phyloP scores from a whole-genome alignment of 1,140 invertebrate species.

The Phymastichus coffea region DNA sequence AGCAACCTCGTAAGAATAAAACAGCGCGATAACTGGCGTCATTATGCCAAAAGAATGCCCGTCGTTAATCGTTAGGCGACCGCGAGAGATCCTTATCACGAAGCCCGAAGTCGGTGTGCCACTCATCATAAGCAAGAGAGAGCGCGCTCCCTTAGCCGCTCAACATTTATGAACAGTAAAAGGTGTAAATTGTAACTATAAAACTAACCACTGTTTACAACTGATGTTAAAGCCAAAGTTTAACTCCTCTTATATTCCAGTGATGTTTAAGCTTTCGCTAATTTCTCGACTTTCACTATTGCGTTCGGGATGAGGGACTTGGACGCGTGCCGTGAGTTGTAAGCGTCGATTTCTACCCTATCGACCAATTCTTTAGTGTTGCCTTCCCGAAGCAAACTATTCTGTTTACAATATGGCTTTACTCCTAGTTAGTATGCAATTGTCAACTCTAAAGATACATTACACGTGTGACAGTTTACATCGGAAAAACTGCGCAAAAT shows the following conservation, averaged over 20 bases:
- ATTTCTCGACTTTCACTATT: too few relatives aligned
- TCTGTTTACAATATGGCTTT: neutral
- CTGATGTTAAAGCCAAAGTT: conserved; percentile 8
- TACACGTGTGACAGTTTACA: too few relatives aligned
- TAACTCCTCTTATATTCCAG: neutral
- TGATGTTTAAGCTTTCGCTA: neutral
- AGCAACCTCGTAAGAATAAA: neutral
- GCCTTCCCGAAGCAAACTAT: neutral
- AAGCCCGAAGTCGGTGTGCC: neutral
- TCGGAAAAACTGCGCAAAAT: too few relatives aligned
- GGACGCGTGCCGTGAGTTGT: neutral
- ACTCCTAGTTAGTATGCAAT: neutral
- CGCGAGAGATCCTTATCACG: neutral
- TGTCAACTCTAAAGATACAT: neutral
- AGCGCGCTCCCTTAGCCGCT: conserved; percentile 35
- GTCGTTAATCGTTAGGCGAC: conserved; percentile 14
- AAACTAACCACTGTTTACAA: conserved; percentile 33
- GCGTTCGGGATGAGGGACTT: too few relatives aligned
- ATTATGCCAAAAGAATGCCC: conserved; percentile 6
- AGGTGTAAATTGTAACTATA: conserved; percentile 50
- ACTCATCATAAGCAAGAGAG: neutral
- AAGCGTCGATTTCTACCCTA: neutral
- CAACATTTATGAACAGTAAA: conserved; percentile 51
- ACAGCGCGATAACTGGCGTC: too few relatives aligned
- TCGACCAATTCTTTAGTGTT: neutral